A percentile compares a stretch with the other conserved stretches of the same genome.
Conservation (phyloP, 2,797 vertebrate species). For the Setipinna tenuifilis region DNA sequence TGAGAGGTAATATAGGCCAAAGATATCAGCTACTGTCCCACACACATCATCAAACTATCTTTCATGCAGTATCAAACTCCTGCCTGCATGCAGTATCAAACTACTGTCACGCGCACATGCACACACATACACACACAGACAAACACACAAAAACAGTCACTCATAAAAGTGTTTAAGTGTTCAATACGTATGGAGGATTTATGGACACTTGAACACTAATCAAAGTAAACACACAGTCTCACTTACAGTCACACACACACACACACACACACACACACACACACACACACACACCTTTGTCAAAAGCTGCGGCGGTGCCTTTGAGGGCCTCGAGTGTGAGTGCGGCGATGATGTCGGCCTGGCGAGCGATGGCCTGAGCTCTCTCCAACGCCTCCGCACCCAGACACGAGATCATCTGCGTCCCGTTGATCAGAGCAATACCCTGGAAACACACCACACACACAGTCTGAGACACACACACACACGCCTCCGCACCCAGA, state of each 20-base stretch:
- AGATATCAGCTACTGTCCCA: too few species aligned
- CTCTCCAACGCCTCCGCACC: slow-evolving; percentile 95
- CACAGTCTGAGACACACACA: neutral
- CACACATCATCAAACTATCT: too few species aligned
- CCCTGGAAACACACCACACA: slow-evolving; percentile 74
- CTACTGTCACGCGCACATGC: neutral
- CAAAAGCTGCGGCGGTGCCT: slow-evolving; percentile 95
- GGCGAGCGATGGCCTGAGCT: slow-evolving; percentile 87
- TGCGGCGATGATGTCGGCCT: slow-evolving; percentile 94
- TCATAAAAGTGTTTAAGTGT: neutral
- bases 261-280: neutral
- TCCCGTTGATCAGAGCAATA: slow-evolving; percentile 95
- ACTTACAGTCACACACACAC: neutral
- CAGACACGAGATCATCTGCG: slow-evolving; percentile 98
- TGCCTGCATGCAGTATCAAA: too few species aligned
- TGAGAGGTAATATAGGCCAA: too few species aligned
- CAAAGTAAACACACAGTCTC: neutral
- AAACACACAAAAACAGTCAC: neutral
- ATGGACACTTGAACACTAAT: too few species aligned
- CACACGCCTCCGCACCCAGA: slow-evolving; percentile 91
- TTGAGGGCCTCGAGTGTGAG: slow-evolving; percentile 95
- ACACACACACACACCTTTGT: slow-evolving; percentile 79
- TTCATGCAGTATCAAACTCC: too few species aligned
- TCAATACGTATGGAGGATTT: too few species aligned
- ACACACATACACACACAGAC: neutral